phyloP scores from a whole-genome alignment of 2,888 invertebrate species.

The Phytoseiulus persimilis region DNA sequence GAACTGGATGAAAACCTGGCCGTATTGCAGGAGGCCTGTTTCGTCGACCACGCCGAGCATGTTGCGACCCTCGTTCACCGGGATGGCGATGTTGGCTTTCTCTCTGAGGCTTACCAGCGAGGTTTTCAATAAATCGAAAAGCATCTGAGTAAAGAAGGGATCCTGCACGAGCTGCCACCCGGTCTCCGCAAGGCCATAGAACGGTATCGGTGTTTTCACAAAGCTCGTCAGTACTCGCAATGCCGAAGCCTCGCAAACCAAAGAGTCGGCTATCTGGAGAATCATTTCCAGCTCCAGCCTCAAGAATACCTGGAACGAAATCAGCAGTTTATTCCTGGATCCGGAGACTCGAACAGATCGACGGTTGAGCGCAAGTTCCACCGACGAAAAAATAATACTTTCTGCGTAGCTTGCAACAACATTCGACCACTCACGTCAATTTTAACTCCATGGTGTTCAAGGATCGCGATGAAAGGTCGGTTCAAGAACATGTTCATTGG shows the following conservation, averaged over 20 bases:
- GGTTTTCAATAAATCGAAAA: constrained; percentile 20
- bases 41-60: constrained; percentile 47
- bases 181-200: constrained; percentile 16
- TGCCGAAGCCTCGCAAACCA: constrained; percentile 26
- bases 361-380: too few relatives aligned
- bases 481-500: constrained; percentile 46
- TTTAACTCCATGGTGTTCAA: constrained; percentile 45
- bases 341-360: too few relatives aligned
- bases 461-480: constrained; percentile 45
- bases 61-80: constrained; percentile 44
- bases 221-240: constrained; percentile 16
- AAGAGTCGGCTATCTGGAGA: constrained; percentile 10
- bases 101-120: constrained; percentile 40
- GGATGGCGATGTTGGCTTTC: constrained; percentile 44
- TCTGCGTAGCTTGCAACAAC: too few relatives aligned
- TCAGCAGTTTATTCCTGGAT: too few relatives aligned
- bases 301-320: constrained; percentile 22
- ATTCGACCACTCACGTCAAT: constrained; percentile 41
- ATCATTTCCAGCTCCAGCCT: constrained; percentile 29
- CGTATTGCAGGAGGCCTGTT: constrained; percentile 46
- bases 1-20: constrained; percentile 47
- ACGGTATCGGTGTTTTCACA: constrained; percentile 19
- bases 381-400: too few relatives aligned
- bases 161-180: constrained; percentile 34
- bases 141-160: constrained; percentile 25